phyloP scores from a whole-genome alignment of 2,797 vertebrate genomes.

The Trachurus trachurus region DNA sequence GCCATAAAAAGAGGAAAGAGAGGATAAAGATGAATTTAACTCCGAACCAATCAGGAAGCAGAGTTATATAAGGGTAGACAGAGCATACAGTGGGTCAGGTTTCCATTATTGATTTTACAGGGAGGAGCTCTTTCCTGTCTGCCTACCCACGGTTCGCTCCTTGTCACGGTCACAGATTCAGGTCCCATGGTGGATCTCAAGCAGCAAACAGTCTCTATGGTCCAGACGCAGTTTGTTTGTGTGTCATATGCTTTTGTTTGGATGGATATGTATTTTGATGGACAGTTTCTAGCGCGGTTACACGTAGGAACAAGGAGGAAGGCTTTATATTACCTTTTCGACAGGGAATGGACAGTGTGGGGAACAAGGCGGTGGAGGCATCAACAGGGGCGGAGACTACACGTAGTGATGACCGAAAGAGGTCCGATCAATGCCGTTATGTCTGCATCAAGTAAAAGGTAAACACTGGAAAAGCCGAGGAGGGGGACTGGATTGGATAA shows the following conservation, averaged over 20 bases:
- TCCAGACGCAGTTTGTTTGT: constrained; percentile 36
- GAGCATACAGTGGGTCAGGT: constrained; percentile 25
- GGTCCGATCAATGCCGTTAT: constrained; percentile 48
- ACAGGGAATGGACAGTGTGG: constrained; percentile 22
- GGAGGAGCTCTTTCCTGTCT: constrained; percentile 27
- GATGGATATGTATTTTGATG: constrained; percentile 27
- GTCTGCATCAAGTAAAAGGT: constrained; percentile 55
- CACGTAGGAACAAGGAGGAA: constrained; percentile 23
- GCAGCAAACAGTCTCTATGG: constrained; percentile 30
- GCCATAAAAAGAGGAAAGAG: constrained; percentile 37
- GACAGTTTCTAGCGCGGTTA: constrained; percentile 34
- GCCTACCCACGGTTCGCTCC: constrained; percentile 33
- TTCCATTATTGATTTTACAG: constrained; percentile 28
- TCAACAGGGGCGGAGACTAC: constrained; percentile 23
- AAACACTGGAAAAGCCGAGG: constrained; percentile 58
- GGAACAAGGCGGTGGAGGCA: constrained; percentile 24
- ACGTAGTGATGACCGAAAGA: constrained; percentile 39
- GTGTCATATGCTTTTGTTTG: constrained; percentile 32
- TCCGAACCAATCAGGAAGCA: constrained; percentile 44
- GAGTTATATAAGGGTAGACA: constrained; percentile 41
- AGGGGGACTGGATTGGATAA: constrained; percentile 42
- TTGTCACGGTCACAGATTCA: constrained; percentile 52
- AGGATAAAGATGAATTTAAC: constrained; percentile 34
- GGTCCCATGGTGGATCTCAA: constrained; percentile 45
- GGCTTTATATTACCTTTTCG: constrained; percentile 34